Conservation (phyloP, 2,113 vertebrate genomes). For the Siniperca chuatsi region DNA sequence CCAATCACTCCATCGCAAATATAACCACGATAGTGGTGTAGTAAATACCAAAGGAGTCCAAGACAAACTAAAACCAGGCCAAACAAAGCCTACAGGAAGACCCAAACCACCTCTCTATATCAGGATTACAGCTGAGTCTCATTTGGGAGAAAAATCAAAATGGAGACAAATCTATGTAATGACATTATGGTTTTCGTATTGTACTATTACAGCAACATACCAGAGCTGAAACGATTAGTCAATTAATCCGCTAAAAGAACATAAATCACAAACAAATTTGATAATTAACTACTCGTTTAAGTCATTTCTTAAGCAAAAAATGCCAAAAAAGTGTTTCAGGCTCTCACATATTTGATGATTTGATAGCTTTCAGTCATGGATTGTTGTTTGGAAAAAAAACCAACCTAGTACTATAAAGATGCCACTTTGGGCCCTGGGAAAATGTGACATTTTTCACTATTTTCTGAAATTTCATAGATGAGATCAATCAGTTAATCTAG, state of each 20-base stretch:
- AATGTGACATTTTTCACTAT: background rate
- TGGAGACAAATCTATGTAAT: background rate
- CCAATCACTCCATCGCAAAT: slow-evolving; percentile 13
- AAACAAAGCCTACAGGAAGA: background rate
- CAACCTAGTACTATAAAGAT: background rate
- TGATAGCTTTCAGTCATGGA: background rate
- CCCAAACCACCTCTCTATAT: background rate
- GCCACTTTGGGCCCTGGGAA: background rate
- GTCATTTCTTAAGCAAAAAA: background rate
- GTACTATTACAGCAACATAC: background rate
- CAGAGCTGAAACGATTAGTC: background rate
- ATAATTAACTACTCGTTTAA: background rate
- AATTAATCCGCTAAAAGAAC: background rate
- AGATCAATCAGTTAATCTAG: background rate
- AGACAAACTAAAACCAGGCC: slow-evolving; percentile 17
- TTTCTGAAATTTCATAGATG: background rate
- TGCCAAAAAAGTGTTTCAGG: background rate
- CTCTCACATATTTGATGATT: background rate
- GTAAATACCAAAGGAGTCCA: slow-evolving; percentile 4
- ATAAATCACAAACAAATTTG: background rate
- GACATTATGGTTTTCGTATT: background rate
- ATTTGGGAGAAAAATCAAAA: background rate
- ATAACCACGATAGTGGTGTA: background rate
- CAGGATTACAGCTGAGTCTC: background rate
- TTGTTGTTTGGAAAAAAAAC: background rate